Base-by-base conservation (phyloP, 2,888 invertebrate genomes). In the Zaprionus obscuricornis region DNA sequence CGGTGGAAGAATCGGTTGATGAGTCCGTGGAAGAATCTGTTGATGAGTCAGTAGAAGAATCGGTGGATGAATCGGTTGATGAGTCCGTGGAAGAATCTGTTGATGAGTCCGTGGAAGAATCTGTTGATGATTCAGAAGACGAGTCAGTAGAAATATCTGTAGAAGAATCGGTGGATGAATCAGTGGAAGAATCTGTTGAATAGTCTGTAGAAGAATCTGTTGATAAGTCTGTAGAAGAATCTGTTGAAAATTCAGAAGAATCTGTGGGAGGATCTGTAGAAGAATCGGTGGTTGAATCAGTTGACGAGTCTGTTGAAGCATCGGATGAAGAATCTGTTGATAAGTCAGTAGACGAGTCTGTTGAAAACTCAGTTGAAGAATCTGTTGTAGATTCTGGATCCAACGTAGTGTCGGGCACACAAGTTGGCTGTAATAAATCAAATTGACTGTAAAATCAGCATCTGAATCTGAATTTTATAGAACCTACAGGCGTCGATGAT, bases 351-450 rank as follows among this genome's bases (percentile, higher is more conserved):
- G 33, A 16, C 1, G 40, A n/a, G 7, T 43, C 43, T 4, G 57
- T 31, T 1, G 42, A 10, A n/a, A n/a, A n/a, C n/a, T n/a, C n/a
- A n/a, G n/a, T n/a, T n/a, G n/a, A n/a, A n/a, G 42, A 20, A 7
- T 27, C 43, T 2, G 49, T 37, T 7, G 47, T 18, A 8, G 5
- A 4, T n/a, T 43, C 33, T 1, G 49, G 27, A 2, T 13, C n/a
- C n/a, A n/a, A n/a, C n/a, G n/a, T n/a, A n/a, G 8, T 16, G 6
- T 13, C 1, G 10, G 36, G 36, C 4, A 20, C 26, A 37, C 71
- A 72, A 1, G 71, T 42, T 14, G 71, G 66, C 71, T 72, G 11
- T 1, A 69, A 42, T 11, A 29, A 26, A 11, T 16, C n/a, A 37
- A 37, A 20, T 1, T 37, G n/a, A n/a, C n/a, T n/a, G 8, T 22